These are phyloP conservation scores for Drosophila albomicans DNA, from an alignment of 1,140 invertebrate species.

Conservation along the genomic window DNA sequence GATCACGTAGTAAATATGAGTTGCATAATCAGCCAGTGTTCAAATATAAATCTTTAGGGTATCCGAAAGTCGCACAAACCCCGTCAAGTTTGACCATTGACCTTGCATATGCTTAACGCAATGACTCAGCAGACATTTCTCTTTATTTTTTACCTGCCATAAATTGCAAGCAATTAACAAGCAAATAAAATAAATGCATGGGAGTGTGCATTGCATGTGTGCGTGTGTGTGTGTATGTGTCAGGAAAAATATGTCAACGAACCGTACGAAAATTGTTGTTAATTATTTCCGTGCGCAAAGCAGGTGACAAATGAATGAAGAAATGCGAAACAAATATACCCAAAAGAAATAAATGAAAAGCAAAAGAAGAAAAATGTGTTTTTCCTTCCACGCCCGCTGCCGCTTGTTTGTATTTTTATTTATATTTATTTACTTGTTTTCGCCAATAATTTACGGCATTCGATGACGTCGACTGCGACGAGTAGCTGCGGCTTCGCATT, in stretches of 20 bases:
- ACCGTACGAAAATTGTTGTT: constrained; percentile 37
- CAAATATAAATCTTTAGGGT: not conserved
- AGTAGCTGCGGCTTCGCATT: constrained; percentile 4
- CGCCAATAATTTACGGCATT: constrained; percentile 8
- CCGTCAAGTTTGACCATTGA: not conserved
- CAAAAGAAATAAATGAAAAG: constrained; percentile 10
- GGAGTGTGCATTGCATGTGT: not conserved
- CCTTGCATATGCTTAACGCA: not conserved
- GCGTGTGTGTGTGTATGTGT: not conserved
- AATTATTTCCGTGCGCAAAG: constrained; percentile 44
- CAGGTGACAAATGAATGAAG: constrained; percentile 36
- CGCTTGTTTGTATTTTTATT: constrained; percentile 13
- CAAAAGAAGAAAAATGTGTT: constrained; percentile 14
- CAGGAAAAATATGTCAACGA: constrained; percentile 38
- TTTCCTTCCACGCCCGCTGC: not conserved
- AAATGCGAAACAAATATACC: constrained; percentile 10
- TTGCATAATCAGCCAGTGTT: constrained; percentile 8
- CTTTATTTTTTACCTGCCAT: constrained; percentile 16
- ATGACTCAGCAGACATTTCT: not conserved
- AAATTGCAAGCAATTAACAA: constrained; percentile 35
- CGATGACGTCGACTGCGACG: constrained; percentile 4
- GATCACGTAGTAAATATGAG: constrained; percentile 51
- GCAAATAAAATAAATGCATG: constrained; percentile 7
- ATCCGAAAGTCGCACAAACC: not conserved
- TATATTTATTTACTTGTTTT: constrained; percentile 26